A percentile compares a stretch with the other conserved stretches of the same genome.
These are phyloP conservation scores for Nowickia ferox DNA, from an alignment of 2,888 invertebrate species.

Conservation along the genomic window DNA sequence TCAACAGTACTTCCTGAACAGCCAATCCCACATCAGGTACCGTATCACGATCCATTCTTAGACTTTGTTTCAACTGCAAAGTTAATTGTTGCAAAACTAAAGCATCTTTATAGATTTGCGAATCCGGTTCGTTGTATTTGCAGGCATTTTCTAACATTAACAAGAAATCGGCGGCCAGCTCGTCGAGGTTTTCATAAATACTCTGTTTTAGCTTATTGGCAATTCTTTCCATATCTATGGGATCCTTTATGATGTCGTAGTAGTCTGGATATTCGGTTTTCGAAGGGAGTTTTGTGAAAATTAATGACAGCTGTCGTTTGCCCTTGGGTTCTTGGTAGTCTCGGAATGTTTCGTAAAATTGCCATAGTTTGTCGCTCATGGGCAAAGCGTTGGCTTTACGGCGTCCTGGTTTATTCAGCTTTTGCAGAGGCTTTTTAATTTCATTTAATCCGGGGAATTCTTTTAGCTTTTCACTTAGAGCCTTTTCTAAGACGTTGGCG, in stretches of 20 bases:
- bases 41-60: slow-evolving; percentile 88
- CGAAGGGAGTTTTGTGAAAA: slow-evolving; percentile 97
- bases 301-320: slow-evolving; percentile 94
- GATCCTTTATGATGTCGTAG: slow-evolving; percentile 97
- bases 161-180: slow-evolving; percentile 93
- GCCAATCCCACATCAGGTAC: slow-evolving; percentile 95
- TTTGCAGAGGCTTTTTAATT: slow-evolving; percentile 79
- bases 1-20: slow-evolving; percentile 94
- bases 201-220: slow-evolving; percentile 91
- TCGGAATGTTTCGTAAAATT: slow-evolving; percentile 93
- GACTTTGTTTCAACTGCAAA: slow-evolving; percentile 94
- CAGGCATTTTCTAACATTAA: slow-evolving; percentile 98
- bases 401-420: slow-evolving; percentile 77
- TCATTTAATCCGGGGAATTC: slow-evolving; percentile 87
- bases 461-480: slow-evolving; percentile 91
- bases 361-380: slow-evolving; percentile 90
- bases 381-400: slow-evolving; percentile 84
- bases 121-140: slow-evolving; percentile 98
- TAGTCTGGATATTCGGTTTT: slow-evolving; percentile 98
- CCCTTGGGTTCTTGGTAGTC: slow-evolving; percentile 94
- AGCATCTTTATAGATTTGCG: slow-evolving; percentile 98
- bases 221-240: slow-evolving; percentile 98
- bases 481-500: slow-evolving; percentile 93
- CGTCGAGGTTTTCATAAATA: slow-evolving; percentile 91
- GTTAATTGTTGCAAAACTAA: slow-evolving; percentile 95